Evolutionary conservation across 2,113 vertebrate genomes (phyloP).

Genomic region (Bettongia penicillata): DNA sequence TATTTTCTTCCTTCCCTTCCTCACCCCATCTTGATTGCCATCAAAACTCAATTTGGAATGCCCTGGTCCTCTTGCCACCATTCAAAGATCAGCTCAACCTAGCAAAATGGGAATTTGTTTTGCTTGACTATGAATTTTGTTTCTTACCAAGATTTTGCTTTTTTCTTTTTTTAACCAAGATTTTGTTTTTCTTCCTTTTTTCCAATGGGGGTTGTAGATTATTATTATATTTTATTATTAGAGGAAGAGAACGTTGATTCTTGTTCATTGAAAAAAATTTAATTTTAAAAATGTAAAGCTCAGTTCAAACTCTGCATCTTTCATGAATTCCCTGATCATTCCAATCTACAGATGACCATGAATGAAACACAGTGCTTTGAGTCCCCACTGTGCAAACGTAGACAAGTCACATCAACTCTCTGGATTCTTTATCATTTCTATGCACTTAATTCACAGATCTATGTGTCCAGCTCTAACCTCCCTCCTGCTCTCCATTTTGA

Average conservation of each 20-base stretch:
- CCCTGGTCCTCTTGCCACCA: not conserved
- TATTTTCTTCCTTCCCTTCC: not conserved
- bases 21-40: not conserved
- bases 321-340: not conserved
- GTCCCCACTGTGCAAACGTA: not conserved
- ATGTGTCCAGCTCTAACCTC: not conserved
- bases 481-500: not conserved
- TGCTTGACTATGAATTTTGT: too few relatives aligned
- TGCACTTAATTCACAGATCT: not conserved
- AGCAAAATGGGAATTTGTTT: too few relatives aligned
- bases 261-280: not conserved
- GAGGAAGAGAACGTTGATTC: not conserved
- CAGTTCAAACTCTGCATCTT: not conserved
- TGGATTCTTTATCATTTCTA: not conserved
- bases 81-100: not conserved
- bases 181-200: not conserved
- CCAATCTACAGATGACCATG: not conserved
- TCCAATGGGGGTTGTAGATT: not conserved
- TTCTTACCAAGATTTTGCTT: not conserved
- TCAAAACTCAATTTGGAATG: not conserved
- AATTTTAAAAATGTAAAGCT: not conserved
- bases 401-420: not conserved
- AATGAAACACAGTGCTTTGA: not conserved
- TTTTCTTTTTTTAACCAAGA: not conserved
- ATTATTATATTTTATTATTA: not conserved